Base-by-base conservation (phyloP, 1,140 invertebrate genomes). In the Nebria ingens region DNA sequence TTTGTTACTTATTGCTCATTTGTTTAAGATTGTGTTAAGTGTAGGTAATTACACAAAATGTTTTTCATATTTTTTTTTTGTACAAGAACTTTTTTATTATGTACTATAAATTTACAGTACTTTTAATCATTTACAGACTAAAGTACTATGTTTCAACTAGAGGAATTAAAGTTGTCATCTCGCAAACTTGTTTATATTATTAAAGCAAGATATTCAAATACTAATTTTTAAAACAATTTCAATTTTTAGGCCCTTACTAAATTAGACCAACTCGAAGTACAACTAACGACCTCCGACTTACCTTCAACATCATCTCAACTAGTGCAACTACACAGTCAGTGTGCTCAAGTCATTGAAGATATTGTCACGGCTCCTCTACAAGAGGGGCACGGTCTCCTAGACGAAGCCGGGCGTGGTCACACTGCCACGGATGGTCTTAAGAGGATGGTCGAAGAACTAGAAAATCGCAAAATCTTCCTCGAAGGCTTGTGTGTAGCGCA, bases 251-350 rank as follows among this genome's bases (percentile, higher is more conserved):
- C 84, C 51, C 71, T 87, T 40, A 84, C 77, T 53, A 86, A 87
- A 69, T 65, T 90, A 54, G 84, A 87, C 68, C 84, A 90, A 66
- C 70, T 90, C 9, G 86, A 91, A 73, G 78, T 86, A 60, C 84
- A 90, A 63, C 66, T 90, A 54, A 80, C 80, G 34, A 85, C 79
- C 21, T 80, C 78, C 25, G 78, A 82, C 51, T 69, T 85, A 64
- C 74, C 81, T 1, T 69, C 78, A 25, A 81, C 79, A 59, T 84
- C 84, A 2, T 64, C 77, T 2, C 78, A 81, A 61, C 75, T 87
- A 51, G 80, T 79, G 52, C 79, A 83, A 65, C 74, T 85, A 52
- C 85, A 86, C 66, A 72, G 76, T 59, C 76, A 85, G 65, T 73
- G 82, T 68, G 71, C 76, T 51, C 68, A 74, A 62, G 75, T 80